Evolutionary conservation across 2,797 vertebrate species (phyloP).

Genomic region (Leucoraja ocellata): DNA sequence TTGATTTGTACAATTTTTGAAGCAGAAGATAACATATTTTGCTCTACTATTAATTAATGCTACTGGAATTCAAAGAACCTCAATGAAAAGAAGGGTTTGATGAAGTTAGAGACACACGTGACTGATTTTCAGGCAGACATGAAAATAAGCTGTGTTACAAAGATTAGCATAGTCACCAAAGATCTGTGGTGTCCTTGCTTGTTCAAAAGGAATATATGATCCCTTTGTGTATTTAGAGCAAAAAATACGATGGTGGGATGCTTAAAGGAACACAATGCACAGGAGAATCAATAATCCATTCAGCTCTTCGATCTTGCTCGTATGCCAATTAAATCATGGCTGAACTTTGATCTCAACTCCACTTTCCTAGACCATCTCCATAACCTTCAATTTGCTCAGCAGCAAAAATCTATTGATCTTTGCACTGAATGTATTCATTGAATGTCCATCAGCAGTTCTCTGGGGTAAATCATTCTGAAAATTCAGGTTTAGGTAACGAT

Average conservation of each 20-base stretch:
- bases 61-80: neutral
- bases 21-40: neutral
- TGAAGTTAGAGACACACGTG: neutral
- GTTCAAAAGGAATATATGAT: neutral
- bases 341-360: too few relatives aligned
- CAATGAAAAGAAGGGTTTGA: neutral
- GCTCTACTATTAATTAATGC: neutral
- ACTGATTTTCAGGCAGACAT: neutral
- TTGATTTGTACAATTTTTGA: neutral
- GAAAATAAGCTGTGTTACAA: neutral
- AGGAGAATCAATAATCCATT: too few relatives aligned
- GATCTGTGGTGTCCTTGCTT: neutral
- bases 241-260: neutral
- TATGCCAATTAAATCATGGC: too few relatives aligned
- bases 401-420: too few relatives aligned
- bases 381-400: too few relatives aligned
- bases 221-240: neutral
- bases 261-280: too few relatives aligned
- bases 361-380: too few relatives aligned
- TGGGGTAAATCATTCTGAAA: too few relatives aligned
- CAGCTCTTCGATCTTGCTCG: too few relatives aligned
- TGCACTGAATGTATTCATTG: too few relatives aligned
- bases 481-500: too few relatives aligned
- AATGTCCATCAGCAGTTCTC: too few relatives aligned
- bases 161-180: neutral